Base-by-base conservation (phyloP, 2,113 vertebrate genomes). In the Microtus oregoni region DNA sequence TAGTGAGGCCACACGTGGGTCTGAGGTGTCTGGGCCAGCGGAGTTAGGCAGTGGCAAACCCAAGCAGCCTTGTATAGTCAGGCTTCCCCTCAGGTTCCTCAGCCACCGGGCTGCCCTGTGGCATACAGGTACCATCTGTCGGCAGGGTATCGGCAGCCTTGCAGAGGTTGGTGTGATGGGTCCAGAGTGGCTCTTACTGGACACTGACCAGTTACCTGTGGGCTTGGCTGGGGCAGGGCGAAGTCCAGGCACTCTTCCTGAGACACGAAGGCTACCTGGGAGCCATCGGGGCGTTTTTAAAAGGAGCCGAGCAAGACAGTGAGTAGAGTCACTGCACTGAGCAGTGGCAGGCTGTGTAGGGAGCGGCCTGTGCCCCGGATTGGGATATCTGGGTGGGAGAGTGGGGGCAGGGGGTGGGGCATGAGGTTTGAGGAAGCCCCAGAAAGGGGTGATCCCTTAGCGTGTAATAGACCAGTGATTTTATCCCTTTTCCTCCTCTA, bases 241-340 rank as follows among this genome's bases (percentile, higher is more conserved):
- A 99, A 97, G 99, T 99, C 85, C 99, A 99, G 98, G 99, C 99
- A 50, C 98, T 99, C 97, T 99, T 99, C 97, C 98, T 99, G 95
- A 99, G 99, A 95, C 99, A 99, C 58, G 99, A 99, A 98, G 99
- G 99, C 92, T 99, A 99, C 98, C 99, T 99, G 90, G 99, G 99
- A 85, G 99, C 99, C 96, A 99, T 99, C 19, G 99, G 99, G 67
- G 99, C 99, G 0, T 99, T 99, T 97, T 98, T 99, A 61, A 99
- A 99, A 98, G 99, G 99, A 98, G 99, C 99, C 1, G 99, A 99
- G 96, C 99, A 99, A 98, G 99, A 99, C 98, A 99, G 99, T 99
- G 99, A 99, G 99, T 99, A 83, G 96, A 47, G 32, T 86, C 97
- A 17, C 26, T 90, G 94, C 78, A 88, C 93, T 97, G 24, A 63